Evolutionary conservation across 2,888 invertebrate genomes (phyloP).

Genomic region (Oscheius sp.): DNA sequence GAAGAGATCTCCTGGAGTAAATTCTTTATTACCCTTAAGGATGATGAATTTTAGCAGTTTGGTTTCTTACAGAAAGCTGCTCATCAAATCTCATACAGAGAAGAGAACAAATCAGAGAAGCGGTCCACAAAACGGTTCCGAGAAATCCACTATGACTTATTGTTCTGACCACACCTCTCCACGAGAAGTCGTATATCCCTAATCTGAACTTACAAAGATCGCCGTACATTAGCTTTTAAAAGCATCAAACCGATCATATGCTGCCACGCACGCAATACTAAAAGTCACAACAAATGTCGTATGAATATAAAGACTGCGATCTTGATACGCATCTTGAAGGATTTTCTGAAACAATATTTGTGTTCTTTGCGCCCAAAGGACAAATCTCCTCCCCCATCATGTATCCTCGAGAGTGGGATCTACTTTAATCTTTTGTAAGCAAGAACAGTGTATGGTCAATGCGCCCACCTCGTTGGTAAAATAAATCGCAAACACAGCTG

Average conservation of each 20-base stretch:
- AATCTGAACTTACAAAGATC: constrained; percentile 28
- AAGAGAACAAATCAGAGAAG: constrained; percentile 40
- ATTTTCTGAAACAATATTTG: constrained; percentile 42
- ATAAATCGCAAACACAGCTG: constrained; percentile 60
- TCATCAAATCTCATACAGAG: constrained; percentile 46
- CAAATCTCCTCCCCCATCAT: neutral
- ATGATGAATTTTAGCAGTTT: neutral
- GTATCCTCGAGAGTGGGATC: neutral
- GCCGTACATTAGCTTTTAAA: neutral
- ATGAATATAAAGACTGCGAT: constrained; percentile 52
- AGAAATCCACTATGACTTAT: constrained; percentile 42
- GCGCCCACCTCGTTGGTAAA: constrained; percentile 48
- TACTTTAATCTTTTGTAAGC: constrained; percentile 10
- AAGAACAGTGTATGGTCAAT: neutral
- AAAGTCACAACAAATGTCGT: constrained; percentile 48
- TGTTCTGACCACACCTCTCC: constrained; percentile 5
- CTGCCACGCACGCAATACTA: constrained; percentile 44
- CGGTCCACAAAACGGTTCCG: constrained; percentile 43
- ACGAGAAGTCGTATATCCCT: constrained; percentile 14
- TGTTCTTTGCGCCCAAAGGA: neutral
- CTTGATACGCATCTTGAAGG: constrained; percentile 45
- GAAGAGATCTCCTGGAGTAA: neutral
- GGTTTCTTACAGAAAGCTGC: neutral
- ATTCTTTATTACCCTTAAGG: neutral
- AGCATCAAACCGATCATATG: constrained; percentile 44